Conservation (phyloP, 1,140 invertebrate species). For the Meteorus sp. region DNA sequence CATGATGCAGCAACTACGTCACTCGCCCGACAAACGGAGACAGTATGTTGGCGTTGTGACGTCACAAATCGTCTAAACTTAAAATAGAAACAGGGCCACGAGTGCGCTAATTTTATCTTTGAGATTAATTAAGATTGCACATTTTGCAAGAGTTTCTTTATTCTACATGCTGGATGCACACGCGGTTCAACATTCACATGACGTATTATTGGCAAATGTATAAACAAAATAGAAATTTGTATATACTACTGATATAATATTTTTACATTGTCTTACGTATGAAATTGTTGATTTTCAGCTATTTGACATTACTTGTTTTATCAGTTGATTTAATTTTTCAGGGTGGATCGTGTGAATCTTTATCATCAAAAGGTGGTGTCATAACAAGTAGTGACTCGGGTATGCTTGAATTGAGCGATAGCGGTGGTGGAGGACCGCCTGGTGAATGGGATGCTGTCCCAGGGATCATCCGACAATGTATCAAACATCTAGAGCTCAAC, state of each 20-base stretch:
- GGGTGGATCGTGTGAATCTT: constrained; percentile 72
- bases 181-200: no score
- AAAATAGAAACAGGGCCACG: constrained; percentile 51
- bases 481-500: constrained; percentile 76
- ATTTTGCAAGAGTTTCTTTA: constrained; percentile 47
- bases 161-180: constrained; percentile 38
- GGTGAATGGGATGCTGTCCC: constrained; percentile 64
- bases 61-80: constrained; percentile 42
- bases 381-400: constrained; percentile 63
- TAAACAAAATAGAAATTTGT: constrained; percentile 7
- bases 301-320: neutral
- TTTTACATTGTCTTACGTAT: neutral
- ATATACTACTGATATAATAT: neutral
- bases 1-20: constrained; percentile 41
- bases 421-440: constrained; percentile 48
- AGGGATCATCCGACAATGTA: constrained; percentile 74
- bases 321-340: constrained; percentile 40
- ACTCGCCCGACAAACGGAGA: neutral
- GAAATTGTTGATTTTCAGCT: neutral
- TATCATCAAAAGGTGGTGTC: constrained; percentile 64
- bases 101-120: constrained; percentile 49
- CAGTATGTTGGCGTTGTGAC: constrained; percentile 34
- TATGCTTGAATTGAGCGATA: constrained; percentile 58
- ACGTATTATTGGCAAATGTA: constrained; percentile 12
- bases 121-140: constrained; percentile 52